phyloP scores from a whole-genome alignment of 1,140 invertebrate species.

The Caenorhabditis brenneri region DNA sequence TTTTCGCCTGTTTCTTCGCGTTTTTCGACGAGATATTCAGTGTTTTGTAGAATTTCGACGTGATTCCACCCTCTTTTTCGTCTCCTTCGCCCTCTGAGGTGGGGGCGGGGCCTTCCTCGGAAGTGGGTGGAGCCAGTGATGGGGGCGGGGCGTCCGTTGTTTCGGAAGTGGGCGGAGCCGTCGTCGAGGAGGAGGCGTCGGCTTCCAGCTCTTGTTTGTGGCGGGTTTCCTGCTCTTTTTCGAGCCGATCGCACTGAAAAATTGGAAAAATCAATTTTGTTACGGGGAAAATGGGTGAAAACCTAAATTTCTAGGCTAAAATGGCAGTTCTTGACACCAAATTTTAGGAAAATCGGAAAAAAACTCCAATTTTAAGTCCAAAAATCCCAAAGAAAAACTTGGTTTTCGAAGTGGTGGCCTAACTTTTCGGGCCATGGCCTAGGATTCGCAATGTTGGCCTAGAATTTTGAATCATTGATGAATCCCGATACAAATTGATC shows the following conservation, averaged over 20 bases:
- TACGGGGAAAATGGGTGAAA: background rate
- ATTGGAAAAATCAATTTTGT: background rate
- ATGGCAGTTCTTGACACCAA: no score
- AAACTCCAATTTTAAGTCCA: no score
- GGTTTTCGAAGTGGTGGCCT: no score
- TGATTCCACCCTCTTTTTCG: background rate
- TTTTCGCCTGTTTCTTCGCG: conserved; percentile 53
- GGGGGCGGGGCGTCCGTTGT: background rate
- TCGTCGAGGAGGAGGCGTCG: background rate
- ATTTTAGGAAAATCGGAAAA: no score
- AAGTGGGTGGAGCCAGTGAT: background rate
- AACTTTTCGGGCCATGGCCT: no score
- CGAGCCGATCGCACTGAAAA: conserved; percentile 22
- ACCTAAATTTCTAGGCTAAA: background rate
- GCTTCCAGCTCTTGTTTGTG: conserved; percentile 35
- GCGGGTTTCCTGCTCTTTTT: conserved; percentile 37
- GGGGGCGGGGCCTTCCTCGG: no score
- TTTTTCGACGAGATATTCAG: background rate
- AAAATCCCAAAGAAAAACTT: no score
- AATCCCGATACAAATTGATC: no score
- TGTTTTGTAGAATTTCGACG: conserved; percentile 47
- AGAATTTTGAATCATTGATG: no score
- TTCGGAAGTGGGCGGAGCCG: no score
- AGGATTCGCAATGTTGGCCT: no score
- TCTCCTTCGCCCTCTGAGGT: background rate